Base-by-base conservation (phyloP, 1,140 invertebrate species). In the Cheumatopsyche charites region DNA sequence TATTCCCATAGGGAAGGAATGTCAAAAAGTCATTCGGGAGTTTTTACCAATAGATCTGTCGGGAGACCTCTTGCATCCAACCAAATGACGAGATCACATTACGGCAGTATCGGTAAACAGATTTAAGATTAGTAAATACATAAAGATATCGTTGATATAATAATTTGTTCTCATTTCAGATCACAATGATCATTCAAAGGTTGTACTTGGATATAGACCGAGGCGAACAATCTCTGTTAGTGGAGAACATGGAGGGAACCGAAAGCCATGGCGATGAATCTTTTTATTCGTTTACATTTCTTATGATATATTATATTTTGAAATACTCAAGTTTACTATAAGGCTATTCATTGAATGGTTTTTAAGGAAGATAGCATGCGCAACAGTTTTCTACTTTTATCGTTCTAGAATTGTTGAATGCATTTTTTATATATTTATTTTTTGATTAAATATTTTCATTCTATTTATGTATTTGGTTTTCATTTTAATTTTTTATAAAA, bases 231-330 rank as follows among this genome's bases (percentile, higher is more conserved):
- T 36, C 13, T 47, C 71, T 1, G 74, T 75, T 7, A n/a, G 71
- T 7, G 71, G 71, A 11, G 74, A 75, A n/a, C 41, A 42, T 23
- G 70, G 63, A 41, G 70, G 63, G 2, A 55, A 49, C 25, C 23
- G 74, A 11, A 75, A 75, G 65, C 74, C 74, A 9, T 75, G 74
- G 74, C 74, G 74, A 66, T 75, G 65, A 73, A 62, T 63, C 4
- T 47, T 29, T 21, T 7, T 17, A 62, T 41, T 26, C 25, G 23
- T 62, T 25, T 26, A 26, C 21, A 19, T 7, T 65, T 42, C 15
- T 65, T n/a, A n/a, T 36, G 26, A 42, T 65, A 1, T 42, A 42
- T 19, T 3, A 29, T 63, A 43, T 65, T 65, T 43, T 43, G n/a
- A 9, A 36, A n/a, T n/a, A n/a, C n/a, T n/a, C 9, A 36, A 36